A percentile compares a stretch with the other conserved stretches of the same genome.
Evolutionary conservation across 2,888 invertebrate species (phyloP).

Genomic region (Sesamia inferens): DNA sequence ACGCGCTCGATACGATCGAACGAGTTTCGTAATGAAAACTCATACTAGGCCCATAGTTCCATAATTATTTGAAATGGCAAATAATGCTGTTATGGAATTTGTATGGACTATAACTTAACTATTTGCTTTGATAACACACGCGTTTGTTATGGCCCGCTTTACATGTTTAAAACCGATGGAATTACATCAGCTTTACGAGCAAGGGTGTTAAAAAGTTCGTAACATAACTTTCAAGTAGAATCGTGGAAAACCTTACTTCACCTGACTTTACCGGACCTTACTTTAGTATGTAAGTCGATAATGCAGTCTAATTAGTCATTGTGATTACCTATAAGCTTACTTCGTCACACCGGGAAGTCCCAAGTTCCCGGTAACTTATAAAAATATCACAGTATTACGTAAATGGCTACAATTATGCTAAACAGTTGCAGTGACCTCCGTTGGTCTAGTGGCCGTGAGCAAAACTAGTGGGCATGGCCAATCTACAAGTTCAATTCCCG

Average conservation of each 20-base stretch:
- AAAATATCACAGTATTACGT: neutral
- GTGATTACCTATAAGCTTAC: neutral
- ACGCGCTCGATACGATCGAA: too few relatives aligned
- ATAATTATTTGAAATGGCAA: too few relatives aligned
- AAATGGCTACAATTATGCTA: neutral
- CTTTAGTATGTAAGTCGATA: neutral
- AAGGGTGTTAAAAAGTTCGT: too few relatives aligned
- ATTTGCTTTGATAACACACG: too few relatives aligned
- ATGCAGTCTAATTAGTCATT: neutral
- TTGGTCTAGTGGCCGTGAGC: neutral
- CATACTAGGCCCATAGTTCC: too few relatives aligned
- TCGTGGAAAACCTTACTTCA: neutral
- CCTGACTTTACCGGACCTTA: neutral
- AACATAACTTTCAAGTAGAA: neutral
- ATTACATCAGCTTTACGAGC: too few relatives aligned
- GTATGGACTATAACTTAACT: too few relatives aligned
- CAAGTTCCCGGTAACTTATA: neutral
- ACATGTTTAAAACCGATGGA: too few relatives aligned
- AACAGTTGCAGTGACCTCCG: neutral
- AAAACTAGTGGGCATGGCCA: neutral
- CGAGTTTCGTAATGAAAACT: too few relatives aligned
- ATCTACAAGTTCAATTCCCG: neutral
- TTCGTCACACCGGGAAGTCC: neutral
- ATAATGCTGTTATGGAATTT: too few relatives aligned
- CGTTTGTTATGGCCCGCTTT: too few relatives aligned